Percentiles rank a stretch among this genome's conserved stretches.
Evolutionary conservation across 2,797 vertebrate species (phyloP).

Genomic region (Channallabes apus): DNA sequence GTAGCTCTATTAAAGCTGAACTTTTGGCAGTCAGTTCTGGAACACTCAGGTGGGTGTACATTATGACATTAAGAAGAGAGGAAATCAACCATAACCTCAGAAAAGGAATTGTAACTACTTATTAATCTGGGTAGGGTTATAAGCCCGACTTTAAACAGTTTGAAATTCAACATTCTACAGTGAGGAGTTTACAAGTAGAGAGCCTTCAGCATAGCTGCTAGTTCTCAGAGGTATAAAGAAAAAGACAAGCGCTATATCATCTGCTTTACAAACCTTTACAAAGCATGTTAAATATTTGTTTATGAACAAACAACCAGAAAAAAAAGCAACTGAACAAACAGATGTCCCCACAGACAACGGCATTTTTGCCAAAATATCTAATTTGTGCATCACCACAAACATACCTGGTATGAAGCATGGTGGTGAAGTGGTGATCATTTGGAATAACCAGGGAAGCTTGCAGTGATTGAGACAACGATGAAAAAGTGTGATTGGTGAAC

Average conservation of each 20-base stretch:
- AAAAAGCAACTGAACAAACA: neutral
- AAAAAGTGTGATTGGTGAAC: neutral
- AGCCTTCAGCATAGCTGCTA: neutral
- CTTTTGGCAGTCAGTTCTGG: neutral
- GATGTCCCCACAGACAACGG: too few relatives aligned
- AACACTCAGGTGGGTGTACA: neutral
- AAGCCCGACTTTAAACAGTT: neutral
- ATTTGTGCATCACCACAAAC: neutral
- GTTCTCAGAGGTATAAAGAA: neutral
- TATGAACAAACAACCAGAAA: neutral
- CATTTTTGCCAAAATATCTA: neutral
- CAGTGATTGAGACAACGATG: neutral
- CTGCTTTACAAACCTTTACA: neutral
- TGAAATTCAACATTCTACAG: neutral
- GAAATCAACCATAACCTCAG: neutral
- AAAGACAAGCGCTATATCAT: neutral
- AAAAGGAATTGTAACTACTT: neutral
- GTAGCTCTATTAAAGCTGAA: neutral
- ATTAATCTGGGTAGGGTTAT: neutral
- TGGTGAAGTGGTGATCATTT: neutral
- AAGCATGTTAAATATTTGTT: neutral
- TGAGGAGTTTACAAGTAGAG: neutral
- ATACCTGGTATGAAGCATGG: neutral
- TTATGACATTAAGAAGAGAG: neutral
- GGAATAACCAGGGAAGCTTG: neutral